phyloP scores from a whole-genome alignment of 2,113 vertebrate genomes.

The Heteronetta atricapilla region DNA sequence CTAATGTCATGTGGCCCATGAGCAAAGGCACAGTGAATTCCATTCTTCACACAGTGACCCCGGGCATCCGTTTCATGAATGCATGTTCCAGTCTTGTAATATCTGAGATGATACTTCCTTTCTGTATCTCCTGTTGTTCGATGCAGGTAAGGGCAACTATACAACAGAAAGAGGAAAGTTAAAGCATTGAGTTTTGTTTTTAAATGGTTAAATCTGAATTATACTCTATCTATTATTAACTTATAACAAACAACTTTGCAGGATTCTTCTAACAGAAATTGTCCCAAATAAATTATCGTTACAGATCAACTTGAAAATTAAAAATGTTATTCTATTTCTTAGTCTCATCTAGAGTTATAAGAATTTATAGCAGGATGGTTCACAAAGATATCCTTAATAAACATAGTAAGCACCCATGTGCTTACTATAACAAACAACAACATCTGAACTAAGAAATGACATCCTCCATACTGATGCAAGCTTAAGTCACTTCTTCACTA shows the following conservation, averaged over 20 bases:
- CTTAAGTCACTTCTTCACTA: background rate
- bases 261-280: background rate
- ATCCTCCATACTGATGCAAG: background rate
- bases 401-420: background rate
- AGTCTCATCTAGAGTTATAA: background rate
- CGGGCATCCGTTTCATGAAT: conserved; percentile 92
- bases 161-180: background rate
- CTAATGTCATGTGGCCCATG: conserved; percentile 91
- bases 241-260: background rate
- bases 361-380: background rate
- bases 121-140: conserved; percentile 93
- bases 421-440: background rate
- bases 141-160: conserved; percentile 91
- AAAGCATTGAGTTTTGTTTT: background rate
- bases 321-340: background rate
- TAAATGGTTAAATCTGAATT: background rate
- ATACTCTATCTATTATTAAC: background rate
- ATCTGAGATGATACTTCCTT: conserved; percentile 94
- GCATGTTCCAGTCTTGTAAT: conserved; percentile 94
- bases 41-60: conserved; percentile 92
- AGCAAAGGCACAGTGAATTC: conserved; percentile 92
- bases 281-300: background rate
- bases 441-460: background rate
- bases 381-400: background rate
- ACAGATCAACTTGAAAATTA: background rate